Base-by-base conservation (phyloP, 1,140 invertebrate genomes). In the Magallana angulata region DNA sequence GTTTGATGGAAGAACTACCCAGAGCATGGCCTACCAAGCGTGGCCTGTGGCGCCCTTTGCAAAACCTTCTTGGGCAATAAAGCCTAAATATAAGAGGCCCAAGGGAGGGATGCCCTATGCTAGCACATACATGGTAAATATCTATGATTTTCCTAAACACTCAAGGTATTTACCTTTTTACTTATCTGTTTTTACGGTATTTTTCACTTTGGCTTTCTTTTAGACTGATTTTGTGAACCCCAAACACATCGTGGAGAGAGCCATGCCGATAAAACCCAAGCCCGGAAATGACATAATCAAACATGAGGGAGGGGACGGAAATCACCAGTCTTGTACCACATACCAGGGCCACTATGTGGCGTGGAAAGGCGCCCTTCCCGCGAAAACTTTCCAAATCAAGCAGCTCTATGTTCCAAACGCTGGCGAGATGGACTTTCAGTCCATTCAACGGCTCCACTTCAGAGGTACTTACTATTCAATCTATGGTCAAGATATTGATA, bases 41-140 rank as follows among this genome's bases (percentile, higher is more conserved):
- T 88, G 87, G 87, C 85, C 87, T 5, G 85, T 86, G 1, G 11
- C 36, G 18, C 59, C 62, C 30, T 81, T 82, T 5, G 84, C 85
- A 57, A 86, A 82, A n/a, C 87, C 87, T 9, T 7, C 30, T 4
- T 88, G 87, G 87, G 80, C 85, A 2, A 71, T 82, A 11, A 88
- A 86, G 48, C 80, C 80, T 59, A 56, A 57, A 12, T 88, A 88
- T 62, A 64, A 86, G 71, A 60, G 68, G 0, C 85, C 88, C 9
- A 36, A 18, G 5, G 68, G 62, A 6, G 85, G 82, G 11, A 89
- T 89, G 57, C 81, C 71, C 14, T 87, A 68, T 57, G 58, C 68
- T 57, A 88, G 87, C 59, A 88, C 87, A 59, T 88, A 88, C 24
- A 82, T 59, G 59, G 87, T 88, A 86, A 85, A 58, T 58, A 57